Conservation (phyloP, 2,113 vertebrate genomes). For the Elephantulus edwardii region DNA sequence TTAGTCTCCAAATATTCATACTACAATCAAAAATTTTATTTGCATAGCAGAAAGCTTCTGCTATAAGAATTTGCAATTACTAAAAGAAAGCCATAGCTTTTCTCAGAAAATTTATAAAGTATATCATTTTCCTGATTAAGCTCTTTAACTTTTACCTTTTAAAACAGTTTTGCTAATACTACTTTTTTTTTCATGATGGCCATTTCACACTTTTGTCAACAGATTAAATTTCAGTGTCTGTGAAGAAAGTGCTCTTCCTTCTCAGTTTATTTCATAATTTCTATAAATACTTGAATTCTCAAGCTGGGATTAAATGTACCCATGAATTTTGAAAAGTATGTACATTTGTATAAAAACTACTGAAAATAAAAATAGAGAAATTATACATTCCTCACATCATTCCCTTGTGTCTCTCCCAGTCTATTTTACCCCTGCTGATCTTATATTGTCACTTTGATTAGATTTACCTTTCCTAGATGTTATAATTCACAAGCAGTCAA, state of each 20-base stretch:
- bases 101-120: neutral
- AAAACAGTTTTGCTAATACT: neutral
- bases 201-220: constrained; percentile 28
- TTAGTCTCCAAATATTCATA: neutral
- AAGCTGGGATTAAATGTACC: neutral
- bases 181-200: constrained; percentile 31
- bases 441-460: neutral
- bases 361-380: neutral
- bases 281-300: neutral
- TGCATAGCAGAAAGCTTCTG: neutral
- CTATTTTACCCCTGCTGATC: neutral
- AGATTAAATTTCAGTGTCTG: neutral
- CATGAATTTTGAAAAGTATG: neutral
- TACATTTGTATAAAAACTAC: neutral
- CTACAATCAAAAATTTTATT: neutral
- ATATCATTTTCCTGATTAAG: neutral
- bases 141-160: constrained; percentile 24
- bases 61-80: constrained; percentile 10
- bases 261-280: neutral
- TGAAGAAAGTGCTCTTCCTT: neutral
- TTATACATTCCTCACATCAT: neutral
- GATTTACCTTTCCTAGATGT: neutral
- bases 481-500: too few species aligned
- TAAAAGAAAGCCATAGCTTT: constrained; percentile 8
- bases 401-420: neutral